Percentiles rank a stretch among this genome's conserved stretches.
phyloP scores from a whole-genome alignment of 2,888 invertebrate genomes.

The Sericinus montela region DNA sequence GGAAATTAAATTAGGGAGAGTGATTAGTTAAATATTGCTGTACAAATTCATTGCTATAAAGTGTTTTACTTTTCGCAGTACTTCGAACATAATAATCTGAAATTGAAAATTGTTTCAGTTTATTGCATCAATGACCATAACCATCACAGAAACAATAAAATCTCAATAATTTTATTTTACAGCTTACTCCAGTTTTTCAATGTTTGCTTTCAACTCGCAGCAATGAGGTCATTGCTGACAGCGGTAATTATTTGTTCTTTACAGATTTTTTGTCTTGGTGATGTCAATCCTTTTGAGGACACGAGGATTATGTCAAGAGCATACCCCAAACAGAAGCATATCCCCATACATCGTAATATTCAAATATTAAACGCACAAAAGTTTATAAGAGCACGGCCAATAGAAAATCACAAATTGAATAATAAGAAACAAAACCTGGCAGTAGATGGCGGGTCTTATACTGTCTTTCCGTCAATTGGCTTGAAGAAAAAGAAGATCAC shows the following conservation, averaged over 20 bases:
- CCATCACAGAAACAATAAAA: slow-evolving; percentile 20
- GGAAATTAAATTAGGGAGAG: too few species aligned
- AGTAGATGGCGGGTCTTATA: slow-evolving; percentile 30
- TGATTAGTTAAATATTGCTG: too few species aligned
- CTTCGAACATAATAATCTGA: slow-evolving; percentile 2
- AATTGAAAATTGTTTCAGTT: slow-evolving; percentile 24
- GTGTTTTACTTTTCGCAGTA: background rate
- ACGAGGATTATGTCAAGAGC: slow-evolving; percentile 21
- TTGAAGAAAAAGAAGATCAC: background rate
- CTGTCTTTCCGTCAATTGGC: slow-evolving; percentile 38
- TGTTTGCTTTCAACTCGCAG: slow-evolving; percentile 10
- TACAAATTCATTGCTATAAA: too few species aligned
- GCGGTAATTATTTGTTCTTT: slow-evolving; percentile 28
- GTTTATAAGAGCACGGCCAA: slow-evolving; percentile 27
- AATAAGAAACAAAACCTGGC: slow-evolving; percentile 9
- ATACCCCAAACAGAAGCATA: slow-evolving; percentile 36
- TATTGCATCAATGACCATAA: slow-evolving; percentile 29
- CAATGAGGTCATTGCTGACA: slow-evolving; percentile 38
- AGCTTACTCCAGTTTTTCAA: slow-evolving; percentile 12
- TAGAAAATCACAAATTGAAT: slow-evolving; percentile 13
- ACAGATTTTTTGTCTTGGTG: slow-evolving; percentile 16
- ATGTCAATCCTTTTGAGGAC: slow-evolving; percentile 15
- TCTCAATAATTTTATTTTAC: slow-evolving; percentile 2
- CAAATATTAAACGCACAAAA: slow-evolving; percentile 41
- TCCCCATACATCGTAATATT: slow-evolving; percentile 30